Conservation (phyloP, 2,888 invertebrate species). For the Caenorhabditis sulstoni region DNA sequence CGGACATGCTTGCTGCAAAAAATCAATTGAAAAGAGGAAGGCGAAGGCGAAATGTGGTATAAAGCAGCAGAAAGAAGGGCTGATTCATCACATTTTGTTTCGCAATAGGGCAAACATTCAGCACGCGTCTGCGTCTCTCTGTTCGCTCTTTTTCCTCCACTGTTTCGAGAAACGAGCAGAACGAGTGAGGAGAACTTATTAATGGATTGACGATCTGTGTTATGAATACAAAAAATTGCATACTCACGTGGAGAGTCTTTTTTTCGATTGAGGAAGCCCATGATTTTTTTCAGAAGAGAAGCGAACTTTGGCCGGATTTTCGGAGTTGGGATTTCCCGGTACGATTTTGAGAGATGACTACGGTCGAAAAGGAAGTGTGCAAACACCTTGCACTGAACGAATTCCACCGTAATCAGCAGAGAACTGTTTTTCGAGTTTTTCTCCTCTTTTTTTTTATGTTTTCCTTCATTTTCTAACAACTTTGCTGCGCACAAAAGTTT, state of each 20-base stretch:
- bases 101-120: slow-evolving; percentile 54
- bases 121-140: slow-evolving; percentile 17
- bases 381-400: not conserved
- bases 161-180: not conserved
- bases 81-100: slow-evolving; percentile 46
- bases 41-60: not conserved
- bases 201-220: no score
- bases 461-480: no score
- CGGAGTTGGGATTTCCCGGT: no score
- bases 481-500: no score
- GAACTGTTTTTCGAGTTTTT: no score
- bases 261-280: not conserved
- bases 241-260: slow-evolving; percentile 4
- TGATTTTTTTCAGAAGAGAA: no score
- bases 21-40: not conserved
- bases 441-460: no score
- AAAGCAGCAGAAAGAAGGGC: slow-evolving; percentile 2
- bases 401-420: not conserved
- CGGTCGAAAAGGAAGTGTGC: not conserved
- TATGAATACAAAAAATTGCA: not conserved
- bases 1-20: slow-evolving; percentile 41
- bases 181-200: slow-evolving; percentile 5
- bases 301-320: no score
- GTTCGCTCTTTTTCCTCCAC: not conserved
- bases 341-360: not conserved